A percentile compares a stretch with the other conserved stretches of the same genome.
These are phyloP conservation scores for Mimumesa dahlbomi DNA, from an alignment of 2,888 invertebrate genomes.

Conservation along the genomic window DNA sequence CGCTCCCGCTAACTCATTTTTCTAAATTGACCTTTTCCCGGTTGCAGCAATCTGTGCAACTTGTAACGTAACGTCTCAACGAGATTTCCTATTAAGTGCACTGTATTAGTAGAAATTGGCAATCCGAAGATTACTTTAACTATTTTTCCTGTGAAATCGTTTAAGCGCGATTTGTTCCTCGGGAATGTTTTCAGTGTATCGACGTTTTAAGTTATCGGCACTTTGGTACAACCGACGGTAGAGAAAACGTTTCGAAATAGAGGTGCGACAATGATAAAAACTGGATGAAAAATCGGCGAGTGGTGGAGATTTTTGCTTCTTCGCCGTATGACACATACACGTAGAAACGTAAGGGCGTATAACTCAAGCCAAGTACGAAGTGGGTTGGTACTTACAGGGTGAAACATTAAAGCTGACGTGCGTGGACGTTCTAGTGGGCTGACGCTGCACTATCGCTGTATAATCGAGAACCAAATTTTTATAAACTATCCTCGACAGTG, in stretches of 20 bases:
- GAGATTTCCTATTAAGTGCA: too few relatives aligned
- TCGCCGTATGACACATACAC: background rate
- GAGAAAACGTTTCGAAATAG: background rate
- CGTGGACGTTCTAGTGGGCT: conserved; percentile 38
- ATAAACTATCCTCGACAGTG: background rate
- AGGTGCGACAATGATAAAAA: background rate
- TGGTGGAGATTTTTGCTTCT: conserved; percentile 1
- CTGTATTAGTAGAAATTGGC: too few relatives aligned
- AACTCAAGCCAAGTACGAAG: conserved; percentile 14
- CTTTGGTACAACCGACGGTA: background rate
- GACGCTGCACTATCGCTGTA: background rate
- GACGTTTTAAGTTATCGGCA: background rate
- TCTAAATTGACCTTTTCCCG: too few relatives aligned
- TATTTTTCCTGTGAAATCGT: background rate
- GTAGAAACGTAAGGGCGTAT: background rate
- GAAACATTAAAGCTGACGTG: conserved; percentile 58
- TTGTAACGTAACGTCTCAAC: too few relatives aligned
- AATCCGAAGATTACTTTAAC: too few relatives aligned
- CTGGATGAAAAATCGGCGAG: background rate
- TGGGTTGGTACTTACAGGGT: conserved; percentile 48
- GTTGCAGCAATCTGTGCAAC: too few relatives aligned
- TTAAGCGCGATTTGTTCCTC: background rate
- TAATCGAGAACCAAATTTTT: background rate
- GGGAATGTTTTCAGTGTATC: too few relatives aligned
- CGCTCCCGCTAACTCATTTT: too few relatives aligned